Evolutionary conservation across 2,888 invertebrate genomes (phyloP), one percentile per base, ranked within the genome.

Genomic region (Unio pictorum): DNA sequence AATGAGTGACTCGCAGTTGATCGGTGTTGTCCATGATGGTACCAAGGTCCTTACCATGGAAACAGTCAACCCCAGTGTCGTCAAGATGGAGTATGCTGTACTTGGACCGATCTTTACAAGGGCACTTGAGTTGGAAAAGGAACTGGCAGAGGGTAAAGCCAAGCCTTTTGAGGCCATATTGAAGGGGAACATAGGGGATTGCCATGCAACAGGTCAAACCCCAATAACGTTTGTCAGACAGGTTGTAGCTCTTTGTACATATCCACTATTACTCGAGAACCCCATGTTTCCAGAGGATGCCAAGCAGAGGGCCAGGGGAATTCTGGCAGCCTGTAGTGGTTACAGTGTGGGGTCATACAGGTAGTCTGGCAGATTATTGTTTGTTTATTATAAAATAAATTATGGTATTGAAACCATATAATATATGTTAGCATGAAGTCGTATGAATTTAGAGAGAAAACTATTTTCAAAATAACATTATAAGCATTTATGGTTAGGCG

Each of bases 221-320:
- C 98, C 99, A n/a, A 94, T 99, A 83, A 98, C 98, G 0, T 99
- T 96, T 90, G 93, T 99, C 81, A 92, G 99, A 84, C 97, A 99
- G 93, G 93, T 98, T 34, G 86, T 98, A 83, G 94, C 96, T 0
- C 91, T 96, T 71, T 93, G 95, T 30, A 90, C 94, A 1, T 92
- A 93, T 75, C 97, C 97, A 0, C 91, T 84, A 20, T 73, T 88
- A 18, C 90, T 98, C 58, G 91, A 94, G 17, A 93, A 93, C 72
- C 91, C 92, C 0, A 89, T 91, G 1, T 95, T 94, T 87, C 97
- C 98, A 0, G 92, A 92, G 0, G 99, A 99, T 90, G 95, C 94
- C 0, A 96, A 96, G 88, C 89, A 92, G 69, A 92, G 84, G 61
- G 97, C 96, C 0, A 88, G 86, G 65, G 91, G 91, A 4, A 91